A percentile compares a stretch with the other conserved stretches of the same genome.
These are phyloP conservation scores for Xenus cinereus DNA, from an alignment of 2,113 vertebrate species.

Conservation along the genomic window DNA sequence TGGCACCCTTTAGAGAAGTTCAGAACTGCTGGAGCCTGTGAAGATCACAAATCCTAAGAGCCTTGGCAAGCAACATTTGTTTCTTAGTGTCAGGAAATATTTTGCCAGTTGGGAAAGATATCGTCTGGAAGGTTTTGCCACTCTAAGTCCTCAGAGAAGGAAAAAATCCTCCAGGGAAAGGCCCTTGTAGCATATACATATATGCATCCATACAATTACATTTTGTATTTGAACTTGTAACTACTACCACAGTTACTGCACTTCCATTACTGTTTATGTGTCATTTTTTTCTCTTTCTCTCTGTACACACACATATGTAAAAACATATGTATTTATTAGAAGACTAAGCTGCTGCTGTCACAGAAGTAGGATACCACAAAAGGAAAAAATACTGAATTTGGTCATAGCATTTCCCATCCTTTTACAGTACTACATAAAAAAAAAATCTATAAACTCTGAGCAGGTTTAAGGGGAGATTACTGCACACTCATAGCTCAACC, in stretches of 20 bases:
- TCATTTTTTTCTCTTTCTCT: not conserved
- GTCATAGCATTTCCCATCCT: not conserved
- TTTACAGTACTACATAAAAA: not conserved
- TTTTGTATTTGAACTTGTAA: not conserved
- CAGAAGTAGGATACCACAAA: not conserved
- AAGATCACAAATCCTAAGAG: not conserved
- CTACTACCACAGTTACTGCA: not conserved
- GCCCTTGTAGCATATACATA: rapidly evolving
- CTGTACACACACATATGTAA: not conserved
- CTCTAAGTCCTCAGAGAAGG: not conserved
- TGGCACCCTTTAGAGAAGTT: not conserved
- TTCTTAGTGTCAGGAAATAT: not conserved
- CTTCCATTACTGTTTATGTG: not conserved
- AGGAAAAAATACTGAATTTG: not conserved
- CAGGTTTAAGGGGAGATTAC: not conserved
- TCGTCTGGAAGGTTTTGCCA: not conserved
- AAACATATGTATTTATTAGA: not conserved
- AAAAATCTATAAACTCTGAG: not conserved
- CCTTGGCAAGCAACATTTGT: not conserved
- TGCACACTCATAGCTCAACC: not conserved
- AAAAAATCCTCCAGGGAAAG: not conserved
- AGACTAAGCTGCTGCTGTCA: not conserved
- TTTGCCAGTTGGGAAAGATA: not conserved
- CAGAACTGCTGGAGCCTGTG: not conserved
- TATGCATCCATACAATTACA: not conserved